Conservation (phyloP, 2,888 invertebrate species). For the Boloria selene region DNA sequence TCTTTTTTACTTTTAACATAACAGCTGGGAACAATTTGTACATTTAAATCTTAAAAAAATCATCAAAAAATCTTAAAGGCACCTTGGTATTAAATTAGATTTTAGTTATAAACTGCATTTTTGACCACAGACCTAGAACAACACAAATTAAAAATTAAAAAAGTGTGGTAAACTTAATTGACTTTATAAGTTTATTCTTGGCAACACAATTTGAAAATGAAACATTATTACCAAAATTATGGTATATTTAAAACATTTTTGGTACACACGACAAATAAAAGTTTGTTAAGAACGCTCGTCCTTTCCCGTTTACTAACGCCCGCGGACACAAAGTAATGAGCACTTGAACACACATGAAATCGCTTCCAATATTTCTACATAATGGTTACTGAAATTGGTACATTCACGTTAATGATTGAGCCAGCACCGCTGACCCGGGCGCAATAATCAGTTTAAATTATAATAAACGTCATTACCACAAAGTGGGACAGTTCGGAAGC, state of each 20-base stretch:
- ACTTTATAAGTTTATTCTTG: background rate
- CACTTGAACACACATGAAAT: slow-evolving; percentile 66
- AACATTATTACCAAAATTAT: slow-evolving; percentile 20
- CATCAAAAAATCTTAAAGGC: slow-evolving; percentile 12
- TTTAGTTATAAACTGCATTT: slow-evolving; percentile 16
- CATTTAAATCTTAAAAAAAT: slow-evolving; percentile 17
- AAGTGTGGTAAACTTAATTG: background rate
- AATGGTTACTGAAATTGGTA: slow-evolving; percentile 68
- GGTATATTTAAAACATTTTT: slow-evolving; percentile 24
- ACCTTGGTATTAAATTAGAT: slow-evolving; percentile 7
- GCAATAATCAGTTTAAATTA: slow-evolving; percentile 27
- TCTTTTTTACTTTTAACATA: slow-evolving; percentile 31
- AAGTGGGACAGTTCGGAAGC: slow-evolving; percentile 8
- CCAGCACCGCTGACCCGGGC: slow-evolving; percentile 36
- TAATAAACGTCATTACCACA: slow-evolving; percentile 21
- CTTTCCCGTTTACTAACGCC: slow-evolving; percentile 58
- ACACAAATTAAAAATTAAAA: background rate
- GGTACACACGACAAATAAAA: slow-evolving; percentile 25
- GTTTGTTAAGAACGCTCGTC: slow-evolving; percentile 15
- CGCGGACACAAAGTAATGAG: slow-evolving; percentile 67
- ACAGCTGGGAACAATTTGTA: slow-evolving; percentile 35
- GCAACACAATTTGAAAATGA: background rate
- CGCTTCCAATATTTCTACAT: slow-evolving; percentile 67
- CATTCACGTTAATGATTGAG: slow-evolving; percentile 62
- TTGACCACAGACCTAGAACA: background rate